phyloP scores from a whole-genome alignment of 2,113 vertebrate genomes.

The Gavialis gangeticus region DNA sequence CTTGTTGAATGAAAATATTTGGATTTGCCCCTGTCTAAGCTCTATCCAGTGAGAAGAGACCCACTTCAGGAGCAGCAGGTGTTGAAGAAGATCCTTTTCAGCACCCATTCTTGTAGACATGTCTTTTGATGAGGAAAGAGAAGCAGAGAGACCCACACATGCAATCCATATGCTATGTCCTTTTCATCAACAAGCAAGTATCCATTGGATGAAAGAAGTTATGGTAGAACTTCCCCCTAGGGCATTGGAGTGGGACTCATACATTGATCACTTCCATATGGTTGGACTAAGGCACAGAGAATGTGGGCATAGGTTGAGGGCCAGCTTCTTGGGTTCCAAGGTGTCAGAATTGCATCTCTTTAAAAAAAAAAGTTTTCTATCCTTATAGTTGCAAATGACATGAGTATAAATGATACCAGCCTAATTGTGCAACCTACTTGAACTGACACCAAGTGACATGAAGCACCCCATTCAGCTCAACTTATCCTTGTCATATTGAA shows the following conservation, averaged over 20 bases:
- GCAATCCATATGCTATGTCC: rapidly evolving
- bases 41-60: background rate
- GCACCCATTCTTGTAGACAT: background rate
- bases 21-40: background rate
- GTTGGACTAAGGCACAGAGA: background rate
- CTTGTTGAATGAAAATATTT: background rate
- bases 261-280: background rate
- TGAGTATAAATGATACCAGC: background rate
- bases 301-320: background rate
- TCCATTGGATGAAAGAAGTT: background rate
- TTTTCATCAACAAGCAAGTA: background rate
- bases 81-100: background rate
- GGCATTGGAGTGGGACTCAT: background rate
- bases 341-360: background rate
- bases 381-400: background rate
- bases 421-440: background rate
- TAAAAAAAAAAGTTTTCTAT: background rate
- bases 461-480: no score
- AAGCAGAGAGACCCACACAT: background rate
- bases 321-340: background rate
- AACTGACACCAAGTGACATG: background rate
- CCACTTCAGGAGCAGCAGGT: background rate
- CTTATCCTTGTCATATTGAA: background rate
- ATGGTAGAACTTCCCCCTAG: background rate
- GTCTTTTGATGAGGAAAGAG: background rate